Base-by-base conservation (phyloP, 35 echinoderm and acorn worm species). In the Ophioderma brevispina region DNA sequence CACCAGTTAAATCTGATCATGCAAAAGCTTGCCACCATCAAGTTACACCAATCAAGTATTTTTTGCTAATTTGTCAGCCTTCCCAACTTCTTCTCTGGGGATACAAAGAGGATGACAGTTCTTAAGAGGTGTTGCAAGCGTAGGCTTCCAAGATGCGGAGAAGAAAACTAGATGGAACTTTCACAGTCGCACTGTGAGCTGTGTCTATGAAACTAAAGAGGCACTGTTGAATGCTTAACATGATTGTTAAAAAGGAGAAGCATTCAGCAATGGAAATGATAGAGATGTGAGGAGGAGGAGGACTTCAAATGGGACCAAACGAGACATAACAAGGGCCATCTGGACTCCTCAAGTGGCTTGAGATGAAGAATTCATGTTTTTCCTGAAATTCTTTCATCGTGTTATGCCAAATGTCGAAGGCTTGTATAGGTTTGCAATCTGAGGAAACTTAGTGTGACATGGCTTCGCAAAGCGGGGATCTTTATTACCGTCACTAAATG, bases 141-240 rank as follows among this genome's bases (percentile, higher is more conserved):
- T 25, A 8, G 59, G n/a, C 59, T 70, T 70, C 59, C 59, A 70
- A 70, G 59, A 25, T 8, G 10, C n/a, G 59, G 59, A 2, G n/a
- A n/a, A n/a, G n/a, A n/a, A n/a, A 30, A 70, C 59, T 25, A 70
- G 59, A 70, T 70, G 59, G 59, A 70, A 70, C 59, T 70, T 70
- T 70, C 59, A 70, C 10, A 70, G 59, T 70, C 5, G 59, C 1
- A 70, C 59, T 70, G 59, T 70, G 23, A 70, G n/a, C 28, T 13
- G 10, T 30, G 59, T 70, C 4, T 70, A 70, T 70, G 59, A 70
- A 70, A 70, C 10, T 25, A 8, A 25, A 4, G 59, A 70, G n/a
- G 59, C 5, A 15, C 59, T 70, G 59, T 70, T 15, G 59, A 70
- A 70, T 70, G 59, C n/a, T 25, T 70, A 2, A 70, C 59, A n/a